Conservation (phyloP, 53 echinoderm and acorn worm species). For the Zoroaster sp. region DNA sequence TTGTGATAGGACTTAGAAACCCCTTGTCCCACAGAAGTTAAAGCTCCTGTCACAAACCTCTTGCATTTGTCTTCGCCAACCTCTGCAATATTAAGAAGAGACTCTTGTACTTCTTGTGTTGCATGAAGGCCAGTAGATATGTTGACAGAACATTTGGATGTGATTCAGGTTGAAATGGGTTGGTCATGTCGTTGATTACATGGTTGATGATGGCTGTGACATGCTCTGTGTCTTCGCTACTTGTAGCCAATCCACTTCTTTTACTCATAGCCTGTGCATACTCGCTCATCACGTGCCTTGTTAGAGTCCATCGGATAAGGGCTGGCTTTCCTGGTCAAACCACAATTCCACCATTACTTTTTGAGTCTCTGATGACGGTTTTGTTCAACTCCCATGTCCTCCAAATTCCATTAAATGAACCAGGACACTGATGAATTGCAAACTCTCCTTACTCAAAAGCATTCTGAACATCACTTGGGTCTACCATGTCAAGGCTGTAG, state of each 20-base stretch:
- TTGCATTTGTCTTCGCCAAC: not conserved
- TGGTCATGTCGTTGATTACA: slow-evolving; percentile 33
- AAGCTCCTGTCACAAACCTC: not conserved
- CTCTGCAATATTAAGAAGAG: not conserved
- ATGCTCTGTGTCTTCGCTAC: not conserved
- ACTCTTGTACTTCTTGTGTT: slow-evolving; percentile 1
- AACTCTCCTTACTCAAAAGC: not conserved
- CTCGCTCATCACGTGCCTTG: slow-evolving; percentile 9
- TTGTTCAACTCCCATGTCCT: not conserved
- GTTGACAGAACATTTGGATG: slow-evolving; percentile 22
- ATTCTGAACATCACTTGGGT: not conserved
- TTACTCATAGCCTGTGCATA: slow-evolving; percentile 14
- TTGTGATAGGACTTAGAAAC: slow-evolving; percentile 58
- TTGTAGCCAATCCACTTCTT: slow-evolving; percentile 11
- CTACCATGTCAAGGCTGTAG: not conserved
- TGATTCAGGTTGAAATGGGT: slow-evolving; percentile 25
- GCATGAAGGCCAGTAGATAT: slow-evolving; percentile 34
- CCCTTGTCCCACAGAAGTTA: not conserved
- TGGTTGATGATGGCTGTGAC: not conserved
- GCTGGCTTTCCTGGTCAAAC: slow-evolving; percentile 22
- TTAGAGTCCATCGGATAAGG: slow-evolving; percentile 40
- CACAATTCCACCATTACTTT: slow-evolving; percentile 37
- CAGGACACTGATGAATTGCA: not conserved
- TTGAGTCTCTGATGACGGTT: not conserved
- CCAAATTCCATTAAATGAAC: slow-evolving; percentile 12